These are phyloP conservation scores for Mechanitis messenoides DNA, from an alignment of 2,888 invertebrate species.

Conservation along the genomic window DNA sequence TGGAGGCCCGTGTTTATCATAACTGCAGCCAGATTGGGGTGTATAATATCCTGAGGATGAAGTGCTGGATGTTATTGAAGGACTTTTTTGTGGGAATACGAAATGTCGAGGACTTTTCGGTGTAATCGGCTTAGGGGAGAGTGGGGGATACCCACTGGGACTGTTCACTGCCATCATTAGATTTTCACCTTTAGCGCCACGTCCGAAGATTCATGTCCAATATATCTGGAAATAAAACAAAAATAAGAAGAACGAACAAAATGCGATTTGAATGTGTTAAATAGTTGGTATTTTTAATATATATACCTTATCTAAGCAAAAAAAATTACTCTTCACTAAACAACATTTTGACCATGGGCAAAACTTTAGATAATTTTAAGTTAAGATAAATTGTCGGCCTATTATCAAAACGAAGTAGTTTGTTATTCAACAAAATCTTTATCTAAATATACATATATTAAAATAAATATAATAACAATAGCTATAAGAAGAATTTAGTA, in stretches of 20 bases:
- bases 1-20: constrained; percentile 64
- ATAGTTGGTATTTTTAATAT: too few species aligned
- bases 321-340: too few species aligned
- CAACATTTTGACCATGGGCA: too few species aligned
- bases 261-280: too few species aligned
- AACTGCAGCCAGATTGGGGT: constrained; percentile 72
- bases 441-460: too few species aligned
- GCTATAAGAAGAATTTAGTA: too few species aligned
- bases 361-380: too few species aligned
- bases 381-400: too few species aligned
- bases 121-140: constrained; percentile 74
- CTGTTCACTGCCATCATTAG: constrained; percentile 75
- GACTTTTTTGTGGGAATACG: constrained; percentile 72
- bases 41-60: constrained; percentile 76
- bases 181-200: constrained; percentile 41
- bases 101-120: constrained; percentile 77
- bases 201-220: constrained; percentile 45
- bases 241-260: too few species aligned
- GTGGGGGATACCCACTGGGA: constrained; percentile 74
- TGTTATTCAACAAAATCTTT: too few species aligned
- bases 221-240: constrained; percentile 51
- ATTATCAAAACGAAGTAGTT: too few species aligned
- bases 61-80: constrained; percentile 72
- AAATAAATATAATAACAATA: too few species aligned
- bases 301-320: neutral